Evolutionary conservation across 2,888 invertebrate genomes (phyloP), one percentile per base, ranked within the genome.

Genomic region (Arrhopalites spinosus): DNA sequence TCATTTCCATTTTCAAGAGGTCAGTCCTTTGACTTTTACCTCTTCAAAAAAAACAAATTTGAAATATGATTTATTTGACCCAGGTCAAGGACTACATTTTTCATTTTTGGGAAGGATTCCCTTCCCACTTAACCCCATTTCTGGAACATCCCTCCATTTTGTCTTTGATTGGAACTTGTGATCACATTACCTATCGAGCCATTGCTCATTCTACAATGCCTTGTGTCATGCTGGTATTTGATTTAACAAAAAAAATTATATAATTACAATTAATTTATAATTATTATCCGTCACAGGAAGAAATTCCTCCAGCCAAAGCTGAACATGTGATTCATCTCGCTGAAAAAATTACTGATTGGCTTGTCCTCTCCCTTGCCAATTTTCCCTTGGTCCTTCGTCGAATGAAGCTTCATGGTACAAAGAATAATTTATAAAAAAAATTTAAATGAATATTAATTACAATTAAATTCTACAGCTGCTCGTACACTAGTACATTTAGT

Each of bases 71-170:
- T n/a, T n/a, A n/a, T 29, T 53, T 17, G 15, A n/a, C 2, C 27
- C 20, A 75, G 75, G 64, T 67, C 2, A 47, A 75, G 25, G 66
- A 64, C 11, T 71, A 64, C 59, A 27, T 75, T 25, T n/a, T 8
- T 15, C 75, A 75, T 25, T 75, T 75, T 53, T 75, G 75, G 75
- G 45, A 50, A 47, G 71, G 66, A n/a, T 70, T 75, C n/a, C 75
- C 75, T 0, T 20, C 43, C 15, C 75, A 75, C 53, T 53, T 75
- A 30, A 11, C 45, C 15, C 70, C 30, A 25, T 53, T 75, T 1
- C 43, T 75, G 25, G 23, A 53, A n/a, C 30, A 36, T 30, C 71
- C 63, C 11, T 64, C 75, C 7, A 50, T 75, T 36, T 17, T 72
- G 15, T 53, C 53, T 45, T 36, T 75, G 1, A 70, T 75, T 20